These are phyloP conservation scores for Pachyseris speciosa DNA, from an alignment of 64 coral and sea anemone species.

Conservation along the genomic window DNA sequence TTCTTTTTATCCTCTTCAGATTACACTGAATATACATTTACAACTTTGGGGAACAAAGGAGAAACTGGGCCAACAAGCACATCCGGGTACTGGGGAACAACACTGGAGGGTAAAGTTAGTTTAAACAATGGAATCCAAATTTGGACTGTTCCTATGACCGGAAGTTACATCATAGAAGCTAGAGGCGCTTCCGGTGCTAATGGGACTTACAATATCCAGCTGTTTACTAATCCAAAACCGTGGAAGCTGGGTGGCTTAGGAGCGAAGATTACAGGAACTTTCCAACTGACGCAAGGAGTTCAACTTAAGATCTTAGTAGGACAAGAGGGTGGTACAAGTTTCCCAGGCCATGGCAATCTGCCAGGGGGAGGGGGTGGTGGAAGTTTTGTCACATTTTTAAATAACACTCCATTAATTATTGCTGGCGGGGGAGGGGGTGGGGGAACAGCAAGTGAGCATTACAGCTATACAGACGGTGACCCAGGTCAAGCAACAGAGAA, in stretches of 20 bases:
- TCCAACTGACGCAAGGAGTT: conserved; percentile 1
- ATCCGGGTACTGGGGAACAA: conserved; percentile 6
- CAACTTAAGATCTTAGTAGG: conserved; percentile 67
- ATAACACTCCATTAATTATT: conserved; percentile 62
- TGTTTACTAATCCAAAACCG: neutral
- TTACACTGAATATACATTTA: neutral
- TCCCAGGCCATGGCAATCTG: neutral
- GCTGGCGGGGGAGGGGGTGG: conserved; percentile 85
- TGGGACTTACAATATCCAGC: neutral
- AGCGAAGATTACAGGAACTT: conserved; percentile 49
- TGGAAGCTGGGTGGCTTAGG: conserved; percentile 40
- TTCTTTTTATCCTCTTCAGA: neutral
- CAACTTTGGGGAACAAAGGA: conserved; percentile 10
- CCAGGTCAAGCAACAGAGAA: conserved; percentile 49
- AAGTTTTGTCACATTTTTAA: conserved; percentile 27
- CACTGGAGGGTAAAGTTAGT: conserved; percentile 1
- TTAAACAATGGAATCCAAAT: conserved; percentile 22
- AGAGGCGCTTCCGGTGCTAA: conserved; percentile 37
- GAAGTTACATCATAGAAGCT: conserved; percentile 47
- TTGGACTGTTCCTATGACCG: conserved; percentile 44
- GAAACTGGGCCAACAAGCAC: neutral
- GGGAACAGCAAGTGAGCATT: neutral
- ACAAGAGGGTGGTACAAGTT: conserved; percentile 3
- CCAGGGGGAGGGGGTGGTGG: conserved; percentile 76
- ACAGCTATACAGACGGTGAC: conserved; percentile 52